A percentile compares a stretch with the other conserved stretches of the same genome.
Evolutionary conservation across 2,888 invertebrate species (phyloP).

Genomic region (Epirrhoe alternata): DNA sequence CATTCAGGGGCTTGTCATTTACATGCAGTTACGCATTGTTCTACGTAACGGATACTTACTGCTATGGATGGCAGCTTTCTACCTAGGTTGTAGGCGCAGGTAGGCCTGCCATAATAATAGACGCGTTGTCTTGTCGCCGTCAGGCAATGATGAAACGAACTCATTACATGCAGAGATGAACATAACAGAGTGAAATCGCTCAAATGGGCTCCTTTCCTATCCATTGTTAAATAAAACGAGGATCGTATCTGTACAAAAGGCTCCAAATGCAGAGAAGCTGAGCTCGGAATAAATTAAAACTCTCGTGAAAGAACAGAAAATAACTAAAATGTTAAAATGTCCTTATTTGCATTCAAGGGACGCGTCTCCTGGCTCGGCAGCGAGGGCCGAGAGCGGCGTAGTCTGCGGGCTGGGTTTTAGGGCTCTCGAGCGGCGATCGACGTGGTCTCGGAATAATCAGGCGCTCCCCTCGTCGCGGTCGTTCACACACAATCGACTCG

Average conservation of each 20-base stretch:
- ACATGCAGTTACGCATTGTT: conserved; percentile 35
- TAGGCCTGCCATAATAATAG: conserved; percentile 45
- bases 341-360: conserved; percentile 73
- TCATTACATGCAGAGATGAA: conserved; percentile 55
- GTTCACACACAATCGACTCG: conserved; percentile 82
- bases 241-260: conserved; percentile 34
- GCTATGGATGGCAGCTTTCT: conserved; percentile 38
- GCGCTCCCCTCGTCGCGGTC: conserved; percentile 80
- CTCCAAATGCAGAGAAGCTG: conserved; percentile 42
- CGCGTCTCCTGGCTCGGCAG: conserved; percentile 55
- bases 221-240: conserved; percentile 39
- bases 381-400: conserved; percentile 52
- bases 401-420: conserved; percentile 66
- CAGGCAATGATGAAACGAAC: conserved; percentile 49
- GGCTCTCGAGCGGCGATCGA: conserved; percentile 75
- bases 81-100: conserved; percentile 38
- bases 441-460: conserved; percentile 78
- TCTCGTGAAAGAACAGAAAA: conserved; percentile 47
- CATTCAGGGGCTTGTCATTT: conserved; percentile 16
- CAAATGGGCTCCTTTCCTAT: conserved; percentile 28
- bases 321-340: conserved; percentile 62
- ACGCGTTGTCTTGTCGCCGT: conserved; percentile 46
- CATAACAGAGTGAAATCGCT: conserved; percentile 46
- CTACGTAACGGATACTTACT: conserved; percentile 30
- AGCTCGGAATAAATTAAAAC: conserved; percentile 55